Percentiles rank a stretch among this genome's conserved stretches.
Evolutionary conservation across 2,797 vertebrate genomes (phyloP).

Genomic region (Hipposideros larvatus): DNA sequence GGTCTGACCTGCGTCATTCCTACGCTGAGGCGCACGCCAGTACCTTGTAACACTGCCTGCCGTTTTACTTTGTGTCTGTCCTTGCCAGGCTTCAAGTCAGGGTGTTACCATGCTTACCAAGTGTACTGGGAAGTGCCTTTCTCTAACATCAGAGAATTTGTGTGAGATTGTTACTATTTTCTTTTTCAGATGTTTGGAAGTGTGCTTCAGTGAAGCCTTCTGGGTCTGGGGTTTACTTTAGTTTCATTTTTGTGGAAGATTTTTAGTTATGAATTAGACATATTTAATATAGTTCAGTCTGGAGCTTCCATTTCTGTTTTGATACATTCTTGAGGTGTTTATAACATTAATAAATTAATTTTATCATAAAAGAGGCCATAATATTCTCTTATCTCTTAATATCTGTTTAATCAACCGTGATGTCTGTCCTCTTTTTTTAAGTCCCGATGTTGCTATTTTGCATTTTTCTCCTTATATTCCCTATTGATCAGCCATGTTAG

Average conservation of each 20-base stretch:
- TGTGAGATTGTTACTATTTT: background rate
- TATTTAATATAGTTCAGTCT: background rate
- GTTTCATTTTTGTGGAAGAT: background rate
- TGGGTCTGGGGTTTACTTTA: background rate
- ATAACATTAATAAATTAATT: background rate
- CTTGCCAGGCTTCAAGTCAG: background rate
- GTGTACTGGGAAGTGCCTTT: background rate
- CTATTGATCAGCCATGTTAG: background rate
- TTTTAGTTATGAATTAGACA: background rate
- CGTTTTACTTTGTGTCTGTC: background rate
- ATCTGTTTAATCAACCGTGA: background rate
- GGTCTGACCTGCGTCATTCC: no score
- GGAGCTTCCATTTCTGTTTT: background rate
- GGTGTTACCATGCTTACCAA: background rate
- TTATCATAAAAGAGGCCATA: background rate
- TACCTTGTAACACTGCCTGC: background rate
- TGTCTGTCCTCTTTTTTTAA: background rate
- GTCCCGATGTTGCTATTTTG: background rate
- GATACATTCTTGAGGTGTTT: background rate
- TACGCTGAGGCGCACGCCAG: no score
- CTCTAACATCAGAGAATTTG: background rate
- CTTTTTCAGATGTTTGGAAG: background rate
- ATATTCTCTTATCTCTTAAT: background rate
- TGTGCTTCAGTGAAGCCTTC: background rate
- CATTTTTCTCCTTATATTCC: background rate